These are phyloP conservation scores for Vimba vimba DNA, from an alignment of 2,113 vertebrate genomes.

Conservation along the genomic window DNA sequence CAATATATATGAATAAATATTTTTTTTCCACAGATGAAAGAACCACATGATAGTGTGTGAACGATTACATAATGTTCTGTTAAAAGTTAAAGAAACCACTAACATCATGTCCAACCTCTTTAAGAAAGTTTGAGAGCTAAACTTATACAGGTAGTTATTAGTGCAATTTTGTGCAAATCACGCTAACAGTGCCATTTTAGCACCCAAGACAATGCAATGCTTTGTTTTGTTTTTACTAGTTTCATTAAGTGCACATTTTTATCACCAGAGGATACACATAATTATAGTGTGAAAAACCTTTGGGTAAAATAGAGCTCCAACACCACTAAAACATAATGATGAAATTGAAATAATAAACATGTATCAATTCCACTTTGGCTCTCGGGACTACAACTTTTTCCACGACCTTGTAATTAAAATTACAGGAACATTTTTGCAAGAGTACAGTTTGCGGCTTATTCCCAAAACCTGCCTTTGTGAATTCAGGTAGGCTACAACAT, in stretches of 20 bases:
- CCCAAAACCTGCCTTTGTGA: neutral
- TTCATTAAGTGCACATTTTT: neutral
- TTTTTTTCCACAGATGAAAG: neutral
- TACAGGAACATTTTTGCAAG: neutral
- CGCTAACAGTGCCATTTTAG: neutral
- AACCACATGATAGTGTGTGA: neutral
- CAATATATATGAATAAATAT: neutral
- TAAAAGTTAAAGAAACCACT: neutral
- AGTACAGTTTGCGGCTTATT: neutral
- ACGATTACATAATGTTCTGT: neutral
- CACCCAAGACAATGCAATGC: neutral
- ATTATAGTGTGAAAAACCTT: neutral
- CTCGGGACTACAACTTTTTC: neutral
- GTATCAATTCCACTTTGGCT: neutral
- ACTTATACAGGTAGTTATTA: neutral
- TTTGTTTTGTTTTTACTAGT: neutral
- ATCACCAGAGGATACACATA: constrained; percentile 5
- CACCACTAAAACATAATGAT: neutral
- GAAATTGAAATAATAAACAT: constrained; percentile 9
- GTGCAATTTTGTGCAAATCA: neutral
- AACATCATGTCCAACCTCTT: neutral
- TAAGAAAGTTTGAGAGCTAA: neutral
- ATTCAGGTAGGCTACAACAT: neutral
- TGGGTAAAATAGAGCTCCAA: neutral
- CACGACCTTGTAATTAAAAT: constrained; percentile 5